Conservation (phyloP, 2,888 invertebrate species). For the Subacronicta megacephala region DNA sequence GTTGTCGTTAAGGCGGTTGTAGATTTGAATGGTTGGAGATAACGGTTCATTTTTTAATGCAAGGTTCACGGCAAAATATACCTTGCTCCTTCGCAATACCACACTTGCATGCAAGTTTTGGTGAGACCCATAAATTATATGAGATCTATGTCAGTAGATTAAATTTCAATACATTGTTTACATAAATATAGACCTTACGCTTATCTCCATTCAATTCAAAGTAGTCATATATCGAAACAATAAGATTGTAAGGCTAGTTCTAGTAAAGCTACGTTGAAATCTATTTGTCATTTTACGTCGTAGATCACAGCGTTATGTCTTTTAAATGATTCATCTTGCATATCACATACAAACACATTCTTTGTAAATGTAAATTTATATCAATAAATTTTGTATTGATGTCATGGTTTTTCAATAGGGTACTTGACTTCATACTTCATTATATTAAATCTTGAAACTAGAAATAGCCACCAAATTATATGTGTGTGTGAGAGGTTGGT, state of each 20-base stretch:
- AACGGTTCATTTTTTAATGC: not conserved
- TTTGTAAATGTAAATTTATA: not conserved
- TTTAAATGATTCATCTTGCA: conserved; percentile 15
- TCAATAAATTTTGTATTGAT: not conserved
- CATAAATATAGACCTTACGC: not conserved
- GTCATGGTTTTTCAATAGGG: not conserved
- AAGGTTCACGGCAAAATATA: not conserved
- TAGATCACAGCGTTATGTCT: conserved; percentile 36
- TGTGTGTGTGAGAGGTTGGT: too few relatives aligned
- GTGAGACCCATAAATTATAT: too few relatives aligned
- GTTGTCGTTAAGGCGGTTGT: conserved; percentile 13
- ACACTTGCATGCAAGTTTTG: not conserved
- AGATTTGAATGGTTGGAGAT: conserved; percentile 1
- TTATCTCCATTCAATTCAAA: conserved; percentile 15
- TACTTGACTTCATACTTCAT: not conserved
- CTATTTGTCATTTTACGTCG: not conserved
- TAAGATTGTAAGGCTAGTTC: not conserved
- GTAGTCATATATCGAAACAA: not conserved
- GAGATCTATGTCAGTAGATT: not conserved
- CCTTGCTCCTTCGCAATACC: not conserved
- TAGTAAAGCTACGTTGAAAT: not conserved
- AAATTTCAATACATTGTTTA: not conserved
- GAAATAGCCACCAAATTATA: too few relatives aligned
- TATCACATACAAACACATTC: conserved; percentile 21
- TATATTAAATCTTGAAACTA: not conserved